phyloP scores from a whole-genome alignment of 2,797 vertebrate species.

The Sarcophilus harrisii region DNA sequence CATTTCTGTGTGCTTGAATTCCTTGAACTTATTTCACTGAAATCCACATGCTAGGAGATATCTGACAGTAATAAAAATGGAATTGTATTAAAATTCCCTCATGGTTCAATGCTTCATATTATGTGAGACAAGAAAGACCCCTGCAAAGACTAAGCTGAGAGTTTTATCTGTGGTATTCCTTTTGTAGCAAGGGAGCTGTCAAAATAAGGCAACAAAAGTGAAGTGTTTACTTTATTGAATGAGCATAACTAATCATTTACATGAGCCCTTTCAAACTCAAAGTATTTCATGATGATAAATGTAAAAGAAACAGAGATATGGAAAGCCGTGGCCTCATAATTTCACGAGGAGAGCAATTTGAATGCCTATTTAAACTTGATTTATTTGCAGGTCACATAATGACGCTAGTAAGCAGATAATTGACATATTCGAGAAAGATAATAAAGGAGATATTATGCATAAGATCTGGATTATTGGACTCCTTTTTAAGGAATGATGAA shows the following conservation, averaged over 20 bases:
- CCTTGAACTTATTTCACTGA: conserved; percentile 46
- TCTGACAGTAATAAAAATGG: conserved; percentile 57
- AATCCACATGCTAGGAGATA: conserved; percentile 50
- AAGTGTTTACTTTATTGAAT: conserved; percentile 50
- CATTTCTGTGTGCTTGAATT: conserved; percentile 45
- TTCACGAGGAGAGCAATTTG: conserved; percentile 43
- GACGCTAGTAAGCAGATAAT: conserved; percentile 20
- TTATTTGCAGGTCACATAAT: conserved; percentile 10
- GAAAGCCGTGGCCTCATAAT: neutral
- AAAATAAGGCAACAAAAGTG: conserved; percentile 58
- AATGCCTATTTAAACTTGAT: neutral
- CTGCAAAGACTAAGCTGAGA: conserved; percentile 38
- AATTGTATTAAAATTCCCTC: conserved; percentile 54
- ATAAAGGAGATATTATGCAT: neutral
- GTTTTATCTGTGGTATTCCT: conserved; percentile 50
- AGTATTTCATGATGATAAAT: conserved; percentile 60
- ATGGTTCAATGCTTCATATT: conserved; percentile 50
- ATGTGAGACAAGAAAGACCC: conserved; percentile 57
- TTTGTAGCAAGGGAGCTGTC: conserved; percentile 37
- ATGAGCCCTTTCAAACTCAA: conserved; percentile 59
- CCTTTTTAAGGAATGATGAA: neutral
- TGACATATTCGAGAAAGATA: neutral
- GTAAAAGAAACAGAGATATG: conserved; percentile 3
- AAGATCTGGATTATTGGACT: neutral
- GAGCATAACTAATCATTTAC: conserved; percentile 51